A percentile compares a stretch with the other conserved stretches of the same genome.
These are phyloP conservation scores for Antennarius maculatus DNA, from an alignment of 2,797 vertebrate genomes.

Conservation along the genomic window DNA sequence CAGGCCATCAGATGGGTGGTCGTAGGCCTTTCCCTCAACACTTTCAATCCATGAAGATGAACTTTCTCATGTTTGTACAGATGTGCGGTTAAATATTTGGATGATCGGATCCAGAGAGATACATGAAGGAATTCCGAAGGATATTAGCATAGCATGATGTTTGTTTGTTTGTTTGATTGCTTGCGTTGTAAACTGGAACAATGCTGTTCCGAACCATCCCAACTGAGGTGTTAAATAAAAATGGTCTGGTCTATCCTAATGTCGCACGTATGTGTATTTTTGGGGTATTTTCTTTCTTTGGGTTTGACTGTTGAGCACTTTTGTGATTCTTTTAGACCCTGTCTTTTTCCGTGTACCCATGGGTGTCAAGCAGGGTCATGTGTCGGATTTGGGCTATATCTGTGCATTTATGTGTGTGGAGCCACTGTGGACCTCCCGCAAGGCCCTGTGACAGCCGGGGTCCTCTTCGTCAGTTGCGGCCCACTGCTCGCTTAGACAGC, in stretches of 20 bases:
- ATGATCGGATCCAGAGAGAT: constrained; percentile 59
- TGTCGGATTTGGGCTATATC: constrained; percentile 52
- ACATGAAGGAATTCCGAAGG: constrained; percentile 66
- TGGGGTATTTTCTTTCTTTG: no score
- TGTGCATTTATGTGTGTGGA: constrained; percentile 50
- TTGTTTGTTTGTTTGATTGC: background rate
- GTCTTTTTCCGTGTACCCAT: constrained; percentile 12
- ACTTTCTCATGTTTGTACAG: constrained; percentile 11
- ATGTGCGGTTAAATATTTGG: constrained; percentile 26
- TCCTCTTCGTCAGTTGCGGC: constrained; percentile 76
- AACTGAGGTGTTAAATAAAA: constrained; percentile 38
- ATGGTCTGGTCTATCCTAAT: constrained; percentile 50
- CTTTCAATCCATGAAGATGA: constrained; percentile 57
- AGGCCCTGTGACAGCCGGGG: constrained; percentile 74
- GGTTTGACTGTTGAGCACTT: no score
- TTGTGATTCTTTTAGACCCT: constrained; percentile 12
- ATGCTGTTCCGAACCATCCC: constrained; percentile 34
- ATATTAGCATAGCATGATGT: background rate
- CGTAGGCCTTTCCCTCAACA: constrained; percentile 30
- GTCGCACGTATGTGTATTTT: background rate
- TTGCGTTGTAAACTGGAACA: constrained; percentile 12
- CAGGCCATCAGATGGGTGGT: constrained; percentile 33
- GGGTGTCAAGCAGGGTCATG: constrained; percentile 59
- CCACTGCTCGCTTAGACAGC: constrained; percentile 79
- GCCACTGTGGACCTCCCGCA: constrained; percentile 63